Evolutionary conservation across 2,797 vertebrate species (phyloP), one percentile per base, ranked within the genome.

Genomic region (Darevskia nairensis): DNA sequence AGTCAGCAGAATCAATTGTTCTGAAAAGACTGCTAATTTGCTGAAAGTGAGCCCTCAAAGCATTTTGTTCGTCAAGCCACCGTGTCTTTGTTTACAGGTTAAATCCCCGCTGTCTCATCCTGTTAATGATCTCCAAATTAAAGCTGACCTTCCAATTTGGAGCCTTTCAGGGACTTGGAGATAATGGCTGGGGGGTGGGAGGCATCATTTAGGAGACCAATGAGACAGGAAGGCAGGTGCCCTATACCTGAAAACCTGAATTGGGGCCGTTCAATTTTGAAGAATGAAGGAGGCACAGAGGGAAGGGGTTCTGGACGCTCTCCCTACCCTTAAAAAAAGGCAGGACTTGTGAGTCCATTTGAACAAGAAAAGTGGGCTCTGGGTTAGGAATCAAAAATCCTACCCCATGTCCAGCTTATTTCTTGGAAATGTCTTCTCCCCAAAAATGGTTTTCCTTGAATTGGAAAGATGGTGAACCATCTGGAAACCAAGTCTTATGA

Each of bases 71-170:
- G n/a, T 80, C 84, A 75, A 32, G 87, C 83, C 13, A 19, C 35
- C 74, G 41, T 25, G 13, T 90, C 82, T 85, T 46, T 32, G 81
- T 39, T 82, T 92, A 21, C 78, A 89, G 90, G 82, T 92, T 89
- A 89, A 83, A 84, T 69, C 74, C 87, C 90, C 85, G 50, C 80
- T 78, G 80, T 90, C 90, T 90, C 75, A 13, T 92, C 86, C 88
- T 75, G 79, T 93, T 90, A 91, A 83, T 68, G 80, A 72, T 68
- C 15, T 19, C 84, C 80, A 86, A 83, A 89, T 93, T 90, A 92
- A 93, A 92, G 27, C 4, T 93, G 89, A 91, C 89, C 89, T 95
- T 87, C 68, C 69, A 41, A 86, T 92, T 89, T 90, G 86, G 92
- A 81, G 27, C 27, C 86, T 90, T 93, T 92, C 61, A 92, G 90